Conservation (phyloP, 2,113 vertebrate species). For the Platycercus adscitus region DNA sequence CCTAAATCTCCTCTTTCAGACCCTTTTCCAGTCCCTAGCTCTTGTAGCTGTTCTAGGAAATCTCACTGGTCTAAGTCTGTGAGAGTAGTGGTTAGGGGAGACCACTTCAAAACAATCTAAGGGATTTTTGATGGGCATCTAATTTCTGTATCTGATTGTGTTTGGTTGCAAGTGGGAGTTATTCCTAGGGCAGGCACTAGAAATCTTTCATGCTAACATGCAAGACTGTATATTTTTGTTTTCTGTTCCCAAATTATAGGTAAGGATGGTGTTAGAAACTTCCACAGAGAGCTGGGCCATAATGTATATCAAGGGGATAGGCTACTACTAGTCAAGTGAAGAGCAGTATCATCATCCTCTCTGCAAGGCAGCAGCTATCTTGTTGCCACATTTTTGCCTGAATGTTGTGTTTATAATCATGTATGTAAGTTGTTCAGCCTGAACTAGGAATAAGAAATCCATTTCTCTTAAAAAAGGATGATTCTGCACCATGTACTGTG, state of each 20-base stretch:
- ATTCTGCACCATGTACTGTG: neutral
- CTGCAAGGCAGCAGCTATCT: neutral
- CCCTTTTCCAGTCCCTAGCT: neutral
- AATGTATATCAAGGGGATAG: neutral
- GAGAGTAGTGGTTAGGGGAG: neutral
- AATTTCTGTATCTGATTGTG: neutral
- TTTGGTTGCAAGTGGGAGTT: neutral
- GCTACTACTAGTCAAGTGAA: neutral
- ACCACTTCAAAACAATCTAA: neutral
- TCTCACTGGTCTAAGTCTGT: neutral
- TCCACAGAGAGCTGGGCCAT: neutral
- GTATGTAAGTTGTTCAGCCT: neutral
- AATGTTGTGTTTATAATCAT: neutral
- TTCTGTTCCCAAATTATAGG: neutral
- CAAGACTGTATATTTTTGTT: neutral
- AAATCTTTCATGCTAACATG: neutral
- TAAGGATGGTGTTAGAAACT: neutral
- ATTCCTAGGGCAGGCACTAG: neutral
- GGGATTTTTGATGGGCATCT: neutral
- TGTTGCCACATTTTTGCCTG: neutral
- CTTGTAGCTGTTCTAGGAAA: neutral
- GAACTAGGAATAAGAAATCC: neutral
- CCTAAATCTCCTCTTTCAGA: neutral
- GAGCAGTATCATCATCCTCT: neutral
- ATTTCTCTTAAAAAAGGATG: neutral